Evolutionary conservation across 2,797 vertebrate species (phyloP).

Genomic region (Poecilia wingei): DNA sequence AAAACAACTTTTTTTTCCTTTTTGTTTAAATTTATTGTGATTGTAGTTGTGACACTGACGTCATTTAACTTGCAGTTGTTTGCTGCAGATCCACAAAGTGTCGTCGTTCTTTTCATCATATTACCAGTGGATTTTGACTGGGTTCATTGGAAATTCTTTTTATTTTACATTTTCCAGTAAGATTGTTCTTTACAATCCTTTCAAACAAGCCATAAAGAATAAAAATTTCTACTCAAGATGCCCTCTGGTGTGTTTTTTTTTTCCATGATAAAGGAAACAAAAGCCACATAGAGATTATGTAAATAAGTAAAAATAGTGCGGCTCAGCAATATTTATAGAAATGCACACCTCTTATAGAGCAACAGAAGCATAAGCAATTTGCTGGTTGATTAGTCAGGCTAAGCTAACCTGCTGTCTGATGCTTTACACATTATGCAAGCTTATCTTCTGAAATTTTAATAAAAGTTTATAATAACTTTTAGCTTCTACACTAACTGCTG

Average conservation of each 20-base stretch:
- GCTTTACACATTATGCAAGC: not conserved
- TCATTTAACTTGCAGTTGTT: conserved; percentile 43
- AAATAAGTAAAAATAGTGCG: not conserved
- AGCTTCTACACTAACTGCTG: not conserved
- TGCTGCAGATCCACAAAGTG: conserved; percentile 48
- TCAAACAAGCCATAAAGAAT: conserved; percentile 80
- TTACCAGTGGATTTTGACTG: conserved; percentile 47
- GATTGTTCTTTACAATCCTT: conserved; percentile 77
- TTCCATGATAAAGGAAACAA: not conserved
- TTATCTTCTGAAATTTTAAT: not conserved
- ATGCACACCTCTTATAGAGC: not conserved
- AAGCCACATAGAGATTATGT: not conserved
- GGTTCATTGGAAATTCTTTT: conserved; percentile 45
- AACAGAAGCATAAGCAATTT: not conserved
- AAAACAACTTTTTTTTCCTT: conserved; percentile 28
- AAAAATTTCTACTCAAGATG: conserved; percentile 74
- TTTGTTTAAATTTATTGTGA: conserved; percentile 20
- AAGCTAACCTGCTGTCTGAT: not conserved
- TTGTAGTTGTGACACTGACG: conserved; percentile 64
- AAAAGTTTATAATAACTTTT: not conserved
- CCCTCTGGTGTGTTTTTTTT: conserved; percentile 5
- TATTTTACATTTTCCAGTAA: conserved; percentile 27
- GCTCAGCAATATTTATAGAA: not conserved
- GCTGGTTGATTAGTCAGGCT: not conserved
- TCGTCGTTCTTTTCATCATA: conserved; percentile 18